Evolutionary conservation across 2,797 vertebrate genomes (phyloP).

Genomic region (Lepilemur septentrionalis): DNA sequence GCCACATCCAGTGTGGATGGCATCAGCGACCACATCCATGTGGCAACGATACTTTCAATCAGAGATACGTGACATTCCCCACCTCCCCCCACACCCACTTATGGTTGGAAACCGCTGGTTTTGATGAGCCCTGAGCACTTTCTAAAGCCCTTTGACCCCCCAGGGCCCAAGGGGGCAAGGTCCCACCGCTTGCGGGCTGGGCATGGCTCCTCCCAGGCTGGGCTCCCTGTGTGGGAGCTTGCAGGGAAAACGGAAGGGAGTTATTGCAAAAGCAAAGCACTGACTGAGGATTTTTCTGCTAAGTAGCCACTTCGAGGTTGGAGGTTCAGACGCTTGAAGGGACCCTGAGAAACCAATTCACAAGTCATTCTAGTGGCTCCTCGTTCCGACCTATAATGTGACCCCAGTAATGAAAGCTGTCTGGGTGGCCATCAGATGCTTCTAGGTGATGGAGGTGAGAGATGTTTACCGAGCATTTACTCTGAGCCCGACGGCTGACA

Average conservation of each 20-base stretch:
- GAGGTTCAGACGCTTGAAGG: not conserved
- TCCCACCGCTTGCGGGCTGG: not conserved
- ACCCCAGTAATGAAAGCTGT: not conserved
- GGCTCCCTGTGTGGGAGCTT: not conserved
- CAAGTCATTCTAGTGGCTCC: not conserved
- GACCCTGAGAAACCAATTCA: not conserved
- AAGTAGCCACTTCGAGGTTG: not conserved
- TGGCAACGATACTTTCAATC: not conserved
- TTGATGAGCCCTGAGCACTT: not conserved
- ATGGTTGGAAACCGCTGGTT: not conserved
- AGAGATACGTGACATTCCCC: not conserved
- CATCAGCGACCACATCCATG: too few relatives aligned
- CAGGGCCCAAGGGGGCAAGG: not conserved
- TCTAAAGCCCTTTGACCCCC: not conserved
- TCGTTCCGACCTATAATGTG: not conserved
- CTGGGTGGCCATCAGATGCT: not conserved
- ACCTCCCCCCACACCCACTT: not conserved
- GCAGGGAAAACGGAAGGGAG: too few relatives aligned
- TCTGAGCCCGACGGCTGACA: too few relatives aligned
- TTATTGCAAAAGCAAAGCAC: not conserved
- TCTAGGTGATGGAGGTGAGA: not conserved
- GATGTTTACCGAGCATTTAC: not conserved
- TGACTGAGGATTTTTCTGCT: not conserved
- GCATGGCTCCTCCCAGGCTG: too few relatives aligned
- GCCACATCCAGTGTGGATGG: fast-evolving